Percentiles rank a stretch among this genome's conserved stretches.
Evolutionary conservation across 2,888 invertebrate genomes (phyloP).

Genomic region (Thecocarcelia acutangulata): DNA sequence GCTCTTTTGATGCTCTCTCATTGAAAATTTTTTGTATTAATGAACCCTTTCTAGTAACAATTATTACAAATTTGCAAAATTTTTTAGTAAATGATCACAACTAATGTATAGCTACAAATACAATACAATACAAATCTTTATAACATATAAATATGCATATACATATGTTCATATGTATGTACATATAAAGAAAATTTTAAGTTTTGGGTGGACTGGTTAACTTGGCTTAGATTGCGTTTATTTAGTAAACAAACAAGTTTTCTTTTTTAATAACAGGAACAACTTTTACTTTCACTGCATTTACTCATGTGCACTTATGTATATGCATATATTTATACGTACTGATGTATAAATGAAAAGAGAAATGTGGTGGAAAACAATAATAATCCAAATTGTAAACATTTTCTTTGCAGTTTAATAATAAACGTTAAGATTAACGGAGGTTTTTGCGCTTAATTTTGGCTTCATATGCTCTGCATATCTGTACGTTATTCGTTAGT

Average conservation of each 20-base stretch:
- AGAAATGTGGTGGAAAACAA: slow-evolving; percentile 21
- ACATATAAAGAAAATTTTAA: too few species aligned
- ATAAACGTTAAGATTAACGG: slow-evolving; percentile 66
- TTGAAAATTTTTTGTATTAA: too few species aligned
- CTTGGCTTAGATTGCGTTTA: background rate
- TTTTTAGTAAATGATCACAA: too few species aligned
- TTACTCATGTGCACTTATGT: background rate
- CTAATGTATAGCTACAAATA: too few species aligned
- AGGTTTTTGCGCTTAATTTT: slow-evolving; percentile 25
- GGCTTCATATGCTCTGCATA: background rate
- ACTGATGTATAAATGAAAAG: background rate
- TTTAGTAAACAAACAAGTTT: slow-evolving; percentile 50
- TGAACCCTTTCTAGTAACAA: too few species aligned
- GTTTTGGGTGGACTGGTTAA: too few species aligned
- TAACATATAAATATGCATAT: too few species aligned
- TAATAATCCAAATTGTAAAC: slow-evolving; percentile 33
- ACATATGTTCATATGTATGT: too few species aligned
- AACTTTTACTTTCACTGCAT: slow-evolving; percentile 75
- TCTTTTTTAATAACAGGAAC: slow-evolving; percentile 57
- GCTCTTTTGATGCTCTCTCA: too few species aligned
- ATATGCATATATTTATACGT: too few species aligned
- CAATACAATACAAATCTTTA: too few species aligned
- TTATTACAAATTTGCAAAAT: too few species aligned
- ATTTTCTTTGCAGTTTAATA: slow-evolving; percentile 63
- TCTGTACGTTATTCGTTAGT: background rate